Evolutionary conservation across 2,797 vertebrate species (phyloP), one percentile per base, ranked within the genome.

Genomic region (Alca torda): DNA sequence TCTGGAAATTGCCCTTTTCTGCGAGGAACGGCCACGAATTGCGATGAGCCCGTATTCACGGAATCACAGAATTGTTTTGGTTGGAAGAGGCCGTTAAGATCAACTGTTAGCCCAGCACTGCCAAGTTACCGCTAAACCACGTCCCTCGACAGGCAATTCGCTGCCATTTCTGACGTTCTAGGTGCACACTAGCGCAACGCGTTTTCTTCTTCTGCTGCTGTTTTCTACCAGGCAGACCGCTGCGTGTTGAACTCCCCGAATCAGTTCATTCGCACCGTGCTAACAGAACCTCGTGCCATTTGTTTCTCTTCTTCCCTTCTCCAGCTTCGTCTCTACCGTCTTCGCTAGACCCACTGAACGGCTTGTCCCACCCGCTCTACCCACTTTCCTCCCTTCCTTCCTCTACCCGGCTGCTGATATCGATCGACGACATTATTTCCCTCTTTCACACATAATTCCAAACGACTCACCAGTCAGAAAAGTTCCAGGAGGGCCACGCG

Each of bases 181-280:
- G 25, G 25, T 4, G 5, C 18, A 20, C 19, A 4, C 23, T 12
- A 10, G 12, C 7, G 30, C 57, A 28, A 11, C 0, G 13, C 2
- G 10, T 61, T 67, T 67, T 54, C 48, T 35, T 80, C 48, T 43
- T 41, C 39, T 13, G 13, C 6, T 53, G 77, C 18, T 75, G n/a
- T 23, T 59, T 46, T 19, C 23, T 10, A 24, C 45, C 4, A 35
- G 64, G 64, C 51, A 46, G 59, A n/a, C 24, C 2, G 8, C 20
- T 26, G 33, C 33, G 11, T 3, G 28, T 54, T 69, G 37, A 63
- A 35, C 76, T 28, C 50, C 13, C 61, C 2, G 3, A 16, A 63
- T 30, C 14, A 3, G 56, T 81, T 75, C 21, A 25, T 43, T 59
- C 30, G 19, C 61, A n/a, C 51, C 7, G 33, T 3, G 24, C 33